These are phyloP conservation scores for Sinhomidia bicolor DNA, from an alignment of 2,888 invertebrate genomes.

Conservation along the genomic window DNA sequence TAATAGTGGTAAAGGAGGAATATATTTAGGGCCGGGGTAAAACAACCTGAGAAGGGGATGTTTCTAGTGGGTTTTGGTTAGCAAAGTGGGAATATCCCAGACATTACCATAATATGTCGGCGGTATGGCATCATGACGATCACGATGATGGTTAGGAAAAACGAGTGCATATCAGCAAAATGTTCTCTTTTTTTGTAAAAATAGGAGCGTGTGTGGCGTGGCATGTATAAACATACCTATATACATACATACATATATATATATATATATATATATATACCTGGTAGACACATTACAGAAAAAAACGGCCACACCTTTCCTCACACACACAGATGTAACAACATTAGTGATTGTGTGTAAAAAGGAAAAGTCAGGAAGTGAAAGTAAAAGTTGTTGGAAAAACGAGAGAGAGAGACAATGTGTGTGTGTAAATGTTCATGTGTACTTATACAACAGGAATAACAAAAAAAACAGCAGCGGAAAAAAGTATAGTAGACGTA, in stretches of 20 bases:
- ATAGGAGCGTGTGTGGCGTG: too few relatives aligned
- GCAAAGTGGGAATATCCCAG: constrained; percentile 50
- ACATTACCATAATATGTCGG: constrained; percentile 55
- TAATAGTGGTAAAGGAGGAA: neutral
- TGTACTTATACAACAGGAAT: neutral
- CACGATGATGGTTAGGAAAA: neutral
- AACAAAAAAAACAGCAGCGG: neutral
- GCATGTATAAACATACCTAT: too few relatives aligned
- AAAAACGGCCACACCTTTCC: constrained; percentile 43
- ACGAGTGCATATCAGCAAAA: neutral
- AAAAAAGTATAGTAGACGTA: too few relatives aligned
- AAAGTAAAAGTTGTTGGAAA: neutral
- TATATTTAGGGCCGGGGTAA: neutral
- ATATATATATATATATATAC: neutral
- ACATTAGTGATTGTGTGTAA: constrained; percentile 26
- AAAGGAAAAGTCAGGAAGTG: constrained; percentile 33
- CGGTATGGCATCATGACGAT: neutral
- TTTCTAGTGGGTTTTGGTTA: constrained; percentile 21
- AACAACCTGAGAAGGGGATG: constrained; percentile 16
- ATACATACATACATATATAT: too few relatives aligned
- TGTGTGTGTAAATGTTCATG: neutral
- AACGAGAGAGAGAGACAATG: neutral
- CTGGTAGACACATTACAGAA: neutral
- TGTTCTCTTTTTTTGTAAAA: too few relatives aligned
- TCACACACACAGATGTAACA: constrained; percentile 16